Evolutionary conservation across 2,113 vertebrate species (phyloP).

Genomic region (Urocynchramus pylzowi): DNA sequence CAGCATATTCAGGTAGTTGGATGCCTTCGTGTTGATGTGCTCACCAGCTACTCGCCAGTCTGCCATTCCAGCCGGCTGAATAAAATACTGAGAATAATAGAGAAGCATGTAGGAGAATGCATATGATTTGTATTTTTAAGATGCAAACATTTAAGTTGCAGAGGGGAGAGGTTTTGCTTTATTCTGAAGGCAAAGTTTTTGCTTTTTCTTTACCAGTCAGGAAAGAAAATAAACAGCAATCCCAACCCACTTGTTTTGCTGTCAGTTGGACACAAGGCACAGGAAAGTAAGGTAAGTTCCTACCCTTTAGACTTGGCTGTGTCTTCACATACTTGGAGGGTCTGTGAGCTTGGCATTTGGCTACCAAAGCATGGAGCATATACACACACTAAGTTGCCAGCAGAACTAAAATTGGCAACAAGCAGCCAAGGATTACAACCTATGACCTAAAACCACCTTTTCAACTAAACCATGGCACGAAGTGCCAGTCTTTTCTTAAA

Average conservation of each 20-base stretch:
- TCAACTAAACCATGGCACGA: neutral
- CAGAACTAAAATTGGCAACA: neutral
- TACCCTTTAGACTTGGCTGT: neutral
- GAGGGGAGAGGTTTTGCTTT: neutral
- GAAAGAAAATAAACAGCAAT: conserved; percentile 91
- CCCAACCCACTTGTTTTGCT: conserved; percentile 91
- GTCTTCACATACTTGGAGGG: neutral
- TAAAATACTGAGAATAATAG: neutral
- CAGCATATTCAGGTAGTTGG: neutral
- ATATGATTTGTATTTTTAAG: neutral
- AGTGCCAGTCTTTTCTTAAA: neutral
- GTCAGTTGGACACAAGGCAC: conserved; percentile 85
- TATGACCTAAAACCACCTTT: neutral
- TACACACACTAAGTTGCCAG: neutral
- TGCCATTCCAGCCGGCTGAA: neutral
- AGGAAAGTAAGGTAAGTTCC: conserved; percentile 90
- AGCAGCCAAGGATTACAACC: neutral
- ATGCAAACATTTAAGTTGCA: neutral
- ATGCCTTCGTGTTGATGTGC: neutral
- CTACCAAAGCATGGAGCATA: neutral
- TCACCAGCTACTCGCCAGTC: neutral
- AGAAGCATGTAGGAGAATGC: neutral
- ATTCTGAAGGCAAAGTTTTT: conserved; percentile 33
- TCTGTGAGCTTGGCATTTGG: neutral
- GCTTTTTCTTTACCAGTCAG: conserved; percentile 77